A percentile compares a stretch with the other conserved stretches of the same genome.
These are phyloP conservation scores for Styela plicata DNA, from an alignment of 23 tunicate species.

Conservation along the genomic window DNA sequence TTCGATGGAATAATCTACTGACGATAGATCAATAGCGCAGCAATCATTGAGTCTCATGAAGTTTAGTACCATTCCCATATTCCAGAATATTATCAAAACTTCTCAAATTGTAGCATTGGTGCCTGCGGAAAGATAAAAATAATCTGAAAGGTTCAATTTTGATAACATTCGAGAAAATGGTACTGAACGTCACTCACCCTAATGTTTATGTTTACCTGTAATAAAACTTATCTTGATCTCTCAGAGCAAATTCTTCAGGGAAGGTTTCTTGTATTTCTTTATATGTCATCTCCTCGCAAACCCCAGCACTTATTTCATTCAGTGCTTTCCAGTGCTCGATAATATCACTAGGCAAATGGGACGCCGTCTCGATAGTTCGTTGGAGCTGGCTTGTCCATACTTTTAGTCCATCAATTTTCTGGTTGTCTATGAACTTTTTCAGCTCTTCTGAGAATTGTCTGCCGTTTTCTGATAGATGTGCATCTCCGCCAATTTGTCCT, in stretches of 20 bases:
- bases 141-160: too few relatives aligned
- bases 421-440: slow-evolving; percentile 53
- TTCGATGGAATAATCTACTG: too few relatives aligned
- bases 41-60: too few relatives aligned
- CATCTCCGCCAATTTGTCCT: slow-evolving; percentile 94
- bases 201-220: slow-evolving; percentile 45
- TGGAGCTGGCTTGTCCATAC: slow-evolving; percentile 96
- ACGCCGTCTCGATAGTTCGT: slow-evolving; percentile 81
- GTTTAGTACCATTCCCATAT: too few relatives aligned
- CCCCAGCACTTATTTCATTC: slow-evolving; percentile 94
- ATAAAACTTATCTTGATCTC: slow-evolving; percentile 86
- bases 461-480: slow-evolving; percentile 67
- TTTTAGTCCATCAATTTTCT: slow-evolving; percentile 57
- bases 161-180: too few relatives aligned
- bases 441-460: slow-evolving; percentile 61
- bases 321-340: slow-evolving; percentile 89
- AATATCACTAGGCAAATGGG: slow-evolving; percentile 35
- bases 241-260: slow-evolving; percentile 88
- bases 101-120: too few relatives aligned
- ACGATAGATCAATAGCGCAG: too few relatives aligned
- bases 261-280: slow-evolving; percentile 84
- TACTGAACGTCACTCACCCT: too few relatives aligned
- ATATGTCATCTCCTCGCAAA: slow-evolving; percentile 96
- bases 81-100: too few relatives aligned
- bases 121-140: too few relatives aligned